Conservation (phyloP, 2,888 invertebrate genomes). For the Cheilosia vernalis region DNA sequence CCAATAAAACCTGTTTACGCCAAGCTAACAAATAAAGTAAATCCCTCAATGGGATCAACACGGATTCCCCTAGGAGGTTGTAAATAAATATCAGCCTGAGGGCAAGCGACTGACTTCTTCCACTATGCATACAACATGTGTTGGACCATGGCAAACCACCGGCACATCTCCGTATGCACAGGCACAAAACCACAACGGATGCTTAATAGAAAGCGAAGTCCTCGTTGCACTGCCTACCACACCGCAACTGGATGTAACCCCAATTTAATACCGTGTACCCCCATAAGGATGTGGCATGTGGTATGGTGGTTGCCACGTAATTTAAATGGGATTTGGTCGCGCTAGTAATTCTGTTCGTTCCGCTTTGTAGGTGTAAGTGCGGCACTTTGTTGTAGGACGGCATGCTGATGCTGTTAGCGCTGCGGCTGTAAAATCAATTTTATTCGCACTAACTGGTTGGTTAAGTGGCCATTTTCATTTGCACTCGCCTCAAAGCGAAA, state of each 20-base stretch:
- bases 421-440: slow-evolving; percentile 39
- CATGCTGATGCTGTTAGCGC: background rate
- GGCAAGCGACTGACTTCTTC: background rate
- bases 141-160: slow-evolving; percentile 3
- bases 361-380: slow-evolving; percentile 15
- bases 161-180: slow-evolving; percentile 11
- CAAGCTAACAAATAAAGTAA: slow-evolving; percentile 22
- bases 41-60: slow-evolving; percentile 19
- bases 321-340: slow-evolving; percentile 51
- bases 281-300: background rate
- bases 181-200: slow-evolving; percentile 4
- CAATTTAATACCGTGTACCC: background rate
- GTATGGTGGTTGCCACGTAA: slow-evolving; percentile 31
- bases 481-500: slow-evolving; percentile 14
- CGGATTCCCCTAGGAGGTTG: background rate
- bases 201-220: slow-evolving; percentile 38
- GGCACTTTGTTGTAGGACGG: slow-evolving; percentile 17
- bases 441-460: slow-evolving; percentile 38
- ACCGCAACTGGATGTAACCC: slow-evolving; percentile 1
- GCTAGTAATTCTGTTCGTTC: slow-evolving; percentile 40
- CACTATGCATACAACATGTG: background rate
- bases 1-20: slow-evolving; percentile 30
- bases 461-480: slow-evolving; percentile 49
- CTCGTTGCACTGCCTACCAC: slow-evolving; percentile 4
- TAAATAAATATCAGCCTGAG: background rate